A percentile compares a stretch with the other conserved stretches of the same genome.
These are phyloP conservation scores for Neolamprologus cancellatus DNA, from an alignment of 2,113 vertebrate species.

Conservation along the genomic window DNA sequence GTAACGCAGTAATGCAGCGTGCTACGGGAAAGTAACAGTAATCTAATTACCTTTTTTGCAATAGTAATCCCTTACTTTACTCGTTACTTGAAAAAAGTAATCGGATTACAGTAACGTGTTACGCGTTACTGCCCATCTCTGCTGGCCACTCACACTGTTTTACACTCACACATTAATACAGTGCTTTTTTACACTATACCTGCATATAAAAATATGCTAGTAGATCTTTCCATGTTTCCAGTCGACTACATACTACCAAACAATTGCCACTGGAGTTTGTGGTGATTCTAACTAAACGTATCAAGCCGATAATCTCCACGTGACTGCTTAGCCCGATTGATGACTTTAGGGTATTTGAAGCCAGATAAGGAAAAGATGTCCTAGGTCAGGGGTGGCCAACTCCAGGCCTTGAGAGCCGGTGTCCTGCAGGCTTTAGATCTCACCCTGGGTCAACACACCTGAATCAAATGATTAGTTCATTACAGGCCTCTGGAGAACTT, in stretches of 20 bases:
- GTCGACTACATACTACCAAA: neutral
- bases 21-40: too few species aligned
- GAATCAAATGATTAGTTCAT: neutral
- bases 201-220: neutral
- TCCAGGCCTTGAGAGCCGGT: neutral
- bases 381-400: neutral
- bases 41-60: too few species aligned
- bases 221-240: neutral
- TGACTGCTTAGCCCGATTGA: neutral
- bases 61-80: too few species aligned
- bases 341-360: neutral
- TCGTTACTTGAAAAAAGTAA: too few species aligned
- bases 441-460: neutral
- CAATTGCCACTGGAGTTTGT: neutral
- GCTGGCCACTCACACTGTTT: neutral
- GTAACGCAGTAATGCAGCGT: too few species aligned
- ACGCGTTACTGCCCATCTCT: rapidly evolving
- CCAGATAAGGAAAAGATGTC: neutral
- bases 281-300: neutral
- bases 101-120: rapidly evolving
- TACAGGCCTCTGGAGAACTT: neutral
- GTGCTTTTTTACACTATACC: neutral
- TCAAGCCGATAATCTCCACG: neutral
- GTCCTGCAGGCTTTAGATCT: rapidly evolving
- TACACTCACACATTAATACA: neutral